A percentile compares a stretch with the other conserved stretches of the same genome.
phyloP scores from a whole-genome alignment of 2,888 invertebrate genomes.

The Chrysotoxum bicinctum region DNA sequence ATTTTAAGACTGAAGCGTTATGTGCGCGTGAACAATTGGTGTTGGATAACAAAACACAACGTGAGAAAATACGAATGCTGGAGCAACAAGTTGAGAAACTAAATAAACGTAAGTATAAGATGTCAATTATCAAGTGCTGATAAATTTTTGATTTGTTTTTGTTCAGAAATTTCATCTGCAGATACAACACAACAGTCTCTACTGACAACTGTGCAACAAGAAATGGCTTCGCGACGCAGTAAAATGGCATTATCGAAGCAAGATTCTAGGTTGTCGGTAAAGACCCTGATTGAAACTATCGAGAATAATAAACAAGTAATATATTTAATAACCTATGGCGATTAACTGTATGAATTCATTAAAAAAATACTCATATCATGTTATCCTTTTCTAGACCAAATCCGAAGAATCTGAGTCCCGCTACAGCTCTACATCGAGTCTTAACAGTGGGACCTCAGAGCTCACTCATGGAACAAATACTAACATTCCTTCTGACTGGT shows the following conservation, averaged over 20 bases:
- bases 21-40: constrained; percentile 93
- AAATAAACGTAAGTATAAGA: constrained; percentile 82
- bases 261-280: constrained; percentile 93
- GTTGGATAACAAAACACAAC: constrained; percentile 90
- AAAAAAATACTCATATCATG: not conserved
- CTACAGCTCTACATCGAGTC: constrained; percentile 86
- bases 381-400: constrained; percentile 77
- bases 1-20: constrained; percentile 97
- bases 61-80: constrained; percentile 89
- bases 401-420: constrained; percentile 83
- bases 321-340: constrained; percentile 76
- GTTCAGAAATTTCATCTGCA: constrained; percentile 58
- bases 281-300: constrained; percentile 94
- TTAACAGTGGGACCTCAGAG: constrained; percentile 84
- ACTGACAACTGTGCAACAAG: constrained; percentile 83
- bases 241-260: constrained; percentile 82
- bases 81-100: constrained; percentile 91
- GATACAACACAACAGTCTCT: constrained; percentile 83
- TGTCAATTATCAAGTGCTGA: not conserved
- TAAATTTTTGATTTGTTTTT: not conserved
- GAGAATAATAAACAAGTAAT: constrained; percentile 91
- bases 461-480: constrained; percentile 73
- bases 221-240: constrained; percentile 84
- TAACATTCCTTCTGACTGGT: constrained; percentile 78
- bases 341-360: not conserved